These are phyloP conservation scores for Excalfactoria chinensis DNA, from an alignment of 2,113 vertebrate genomes.

Conservation along the genomic window DNA sequence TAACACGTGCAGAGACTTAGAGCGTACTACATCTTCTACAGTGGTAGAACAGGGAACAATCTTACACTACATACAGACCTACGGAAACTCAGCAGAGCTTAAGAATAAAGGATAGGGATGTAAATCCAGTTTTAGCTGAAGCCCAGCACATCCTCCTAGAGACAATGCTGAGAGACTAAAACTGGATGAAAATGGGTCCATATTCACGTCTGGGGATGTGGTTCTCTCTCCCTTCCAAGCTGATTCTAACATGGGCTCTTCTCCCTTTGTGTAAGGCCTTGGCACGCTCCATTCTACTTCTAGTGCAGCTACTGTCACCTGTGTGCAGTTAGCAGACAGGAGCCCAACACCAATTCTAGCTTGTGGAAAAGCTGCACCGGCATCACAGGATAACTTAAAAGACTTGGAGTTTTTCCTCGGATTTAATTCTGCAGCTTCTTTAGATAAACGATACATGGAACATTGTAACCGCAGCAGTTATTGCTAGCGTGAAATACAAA, in stretches of 20 bases:
- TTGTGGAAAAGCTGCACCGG: neutral
- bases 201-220: neutral
- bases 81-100: slow-evolving; percentile 9
- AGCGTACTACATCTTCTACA: slow-evolving; percentile 27
- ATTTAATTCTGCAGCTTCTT: neutral
- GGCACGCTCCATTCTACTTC: accelerated
- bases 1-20: slow-evolving; percentile 31
- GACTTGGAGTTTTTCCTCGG: neutral
- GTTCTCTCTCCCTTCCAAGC: slow-evolving; percentile 12
- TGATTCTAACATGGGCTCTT: neutral
- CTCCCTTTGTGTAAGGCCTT: neutral
- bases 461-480: slow-evolving; percentile 20
- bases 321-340: neutral
- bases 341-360: neutral
- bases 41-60: slow-evolving; percentile 5
- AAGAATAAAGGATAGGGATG: neutral
- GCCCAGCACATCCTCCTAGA: neutral
- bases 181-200: neutral
- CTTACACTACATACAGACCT: slow-evolving; percentile 38
- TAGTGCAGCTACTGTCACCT: neutral
- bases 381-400: neutral
- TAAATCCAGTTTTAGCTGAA: slow-evolving; percentile 14
- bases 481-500: slow-evolving; percentile 53
- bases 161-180: neutral
- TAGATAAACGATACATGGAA: slow-evolving; percentile 14